These are phyloP conservation scores for Dinocampus coccinellae DNA, from an alignment of 2,888 invertebrate species.

Conservation along the genomic window DNA sequence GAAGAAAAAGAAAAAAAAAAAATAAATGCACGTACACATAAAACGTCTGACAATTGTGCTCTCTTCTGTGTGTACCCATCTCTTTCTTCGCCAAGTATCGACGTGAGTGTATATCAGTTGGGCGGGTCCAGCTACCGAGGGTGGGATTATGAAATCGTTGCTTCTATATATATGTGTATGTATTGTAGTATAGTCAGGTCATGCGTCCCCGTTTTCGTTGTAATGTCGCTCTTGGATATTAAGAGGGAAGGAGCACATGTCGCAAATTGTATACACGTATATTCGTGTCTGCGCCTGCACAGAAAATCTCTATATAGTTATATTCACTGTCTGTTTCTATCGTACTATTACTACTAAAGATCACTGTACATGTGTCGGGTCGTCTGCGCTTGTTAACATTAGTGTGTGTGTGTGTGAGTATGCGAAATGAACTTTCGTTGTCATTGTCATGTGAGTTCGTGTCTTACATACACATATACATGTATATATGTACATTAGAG, in stretches of 20 bases:
- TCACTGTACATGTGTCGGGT: neutral
- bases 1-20: no score
- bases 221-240: slow-evolving; percentile 1
- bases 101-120: slow-evolving; percentile 12
- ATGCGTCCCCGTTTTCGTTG: neutral
- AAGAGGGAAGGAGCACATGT: neutral
- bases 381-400: no score
- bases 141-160: slow-evolving; percentile 18
- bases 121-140: slow-evolving; percentile 18
- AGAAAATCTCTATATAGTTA: neutral
- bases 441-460: neutral
- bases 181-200: neutral
- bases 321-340: neutral
- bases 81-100: slow-evolving; percentile 17
- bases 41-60: neutral
- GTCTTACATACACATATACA: neutral
- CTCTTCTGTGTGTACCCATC: neutral
- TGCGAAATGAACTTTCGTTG: slow-evolving; percentile 18
- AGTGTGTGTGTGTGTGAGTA: slow-evolving; percentile 18
- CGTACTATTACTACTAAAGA: neutral
- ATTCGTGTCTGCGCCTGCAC: neutral
- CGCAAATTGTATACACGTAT: neutral
- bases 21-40: neutral
- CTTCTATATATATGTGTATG: neutral
- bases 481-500: neutral